These are phyloP conservation scores for Pituophis catenifer DNA, from an alignment of 2,113 vertebrate genomes.

Conservation along the genomic window DNA sequence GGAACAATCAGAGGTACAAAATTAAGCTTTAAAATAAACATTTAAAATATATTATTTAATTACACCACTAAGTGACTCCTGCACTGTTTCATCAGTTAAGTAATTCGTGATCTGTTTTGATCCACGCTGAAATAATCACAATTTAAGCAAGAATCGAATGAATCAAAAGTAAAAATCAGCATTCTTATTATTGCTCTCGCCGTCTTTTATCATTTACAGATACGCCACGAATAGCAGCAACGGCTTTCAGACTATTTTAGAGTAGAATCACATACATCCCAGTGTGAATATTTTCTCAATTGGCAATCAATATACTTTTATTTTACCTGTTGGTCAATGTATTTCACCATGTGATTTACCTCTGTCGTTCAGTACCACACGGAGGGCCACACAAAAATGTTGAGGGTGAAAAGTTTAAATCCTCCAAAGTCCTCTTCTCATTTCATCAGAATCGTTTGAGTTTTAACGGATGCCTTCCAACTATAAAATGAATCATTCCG, in stretches of 20 bases:
- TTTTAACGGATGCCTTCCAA: not conserved
- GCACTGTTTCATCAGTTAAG: not conserved
- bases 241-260: not conserved
- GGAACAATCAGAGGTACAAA: not conserved
- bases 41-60: not conserved
- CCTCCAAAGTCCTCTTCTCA: not conserved
- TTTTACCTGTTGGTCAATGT: not conserved
- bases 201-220: not conserved
- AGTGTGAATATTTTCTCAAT: not conserved
- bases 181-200: not conserved
- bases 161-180: not conserved
- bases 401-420: not conserved
- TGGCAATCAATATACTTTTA: not conserved
- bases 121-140: not conserved
- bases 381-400: not conserved
- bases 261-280: not conserved
- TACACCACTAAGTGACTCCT: not conserved
- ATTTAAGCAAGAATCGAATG: not conserved
- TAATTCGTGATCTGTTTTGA: not conserved
- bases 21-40: not conserved
- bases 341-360: not conserved
- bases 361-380: not conserved
- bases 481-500: not conserved
- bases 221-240: not conserved
- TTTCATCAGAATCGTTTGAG: not conserved